Conservation (phyloP, 2,797 vertebrate species). For the Melanogrammus aeglefinus region DNA sequence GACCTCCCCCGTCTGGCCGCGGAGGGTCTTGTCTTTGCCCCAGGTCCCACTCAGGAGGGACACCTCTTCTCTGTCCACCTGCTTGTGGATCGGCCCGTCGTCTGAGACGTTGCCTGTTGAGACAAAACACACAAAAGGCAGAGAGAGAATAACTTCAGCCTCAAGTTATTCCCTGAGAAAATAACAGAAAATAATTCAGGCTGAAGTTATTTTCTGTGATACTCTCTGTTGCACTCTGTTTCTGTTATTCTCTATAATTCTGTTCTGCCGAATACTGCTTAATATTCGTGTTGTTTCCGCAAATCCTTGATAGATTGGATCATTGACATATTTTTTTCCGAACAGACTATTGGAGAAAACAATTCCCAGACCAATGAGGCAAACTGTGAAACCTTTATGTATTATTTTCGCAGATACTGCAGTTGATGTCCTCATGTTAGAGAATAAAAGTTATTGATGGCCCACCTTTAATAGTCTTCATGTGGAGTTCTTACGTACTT, state of each 20-base stretch:
- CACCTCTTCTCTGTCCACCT: conserved; percentile 56
- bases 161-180: background rate
- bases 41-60: conserved; percentile 65
- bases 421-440: background rate
- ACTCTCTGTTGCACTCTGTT: too few species aligned
- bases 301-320: too few species aligned
- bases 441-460: background rate
- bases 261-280: too few species aligned
- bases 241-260: too few species aligned
- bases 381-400: too few species aligned
- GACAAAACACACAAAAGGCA: conserved; percentile 9
- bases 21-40: conserved; percentile 57
- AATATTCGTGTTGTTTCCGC: too few species aligned
- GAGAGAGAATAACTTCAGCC: background rate
- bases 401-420: too few species aligned
- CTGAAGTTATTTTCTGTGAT: too few species aligned
- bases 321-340: too few species aligned
- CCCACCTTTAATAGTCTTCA: background rate
- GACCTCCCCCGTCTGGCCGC: conserved; percentile 49
- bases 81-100: background rate
- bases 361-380: background rate
- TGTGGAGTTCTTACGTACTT: conserved; percentile 45
- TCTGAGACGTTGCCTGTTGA: conserved; percentile 44
- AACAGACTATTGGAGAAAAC: background rate
- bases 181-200: too few species aligned